A percentile compares a stretch with the other conserved stretches of the same genome.
These are phyloP conservation scores for Brachionichthys hirsutus DNA, from an alignment of 2,113 vertebrate species.

Conservation along the genomic window DNA sequence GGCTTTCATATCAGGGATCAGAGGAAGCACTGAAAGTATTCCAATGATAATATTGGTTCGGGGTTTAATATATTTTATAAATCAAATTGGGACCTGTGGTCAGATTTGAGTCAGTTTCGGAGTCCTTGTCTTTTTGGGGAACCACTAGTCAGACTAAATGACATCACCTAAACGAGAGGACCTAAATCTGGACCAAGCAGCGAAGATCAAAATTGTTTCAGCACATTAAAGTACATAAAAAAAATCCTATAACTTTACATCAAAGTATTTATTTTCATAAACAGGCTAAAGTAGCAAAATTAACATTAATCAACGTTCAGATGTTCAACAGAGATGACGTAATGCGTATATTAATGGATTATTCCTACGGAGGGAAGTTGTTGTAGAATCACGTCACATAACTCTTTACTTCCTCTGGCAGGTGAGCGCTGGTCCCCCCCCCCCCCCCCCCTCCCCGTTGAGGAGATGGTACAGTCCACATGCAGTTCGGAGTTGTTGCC, in stretches of 20 bases:
- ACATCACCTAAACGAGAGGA: too few species aligned
- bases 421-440: constrained; percentile 54
- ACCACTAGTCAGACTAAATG: too few species aligned
- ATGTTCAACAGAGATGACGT: constrained; percentile 67
- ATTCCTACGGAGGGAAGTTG: constrained; percentile 38
- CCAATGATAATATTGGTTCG: too few species aligned
- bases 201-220: background rate
- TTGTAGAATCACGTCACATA: constrained; percentile 10
- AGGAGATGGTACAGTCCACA: constrained; percentile 75
- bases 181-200: background rate
- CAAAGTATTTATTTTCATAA: background rate
- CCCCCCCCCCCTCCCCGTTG: constrained; percentile 30
- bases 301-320: too few species aligned
- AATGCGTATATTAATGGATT: constrained; percentile 62
- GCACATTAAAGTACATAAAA: too few species aligned
- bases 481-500: constrained; percentile 78
- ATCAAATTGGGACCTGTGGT: too few species aligned
- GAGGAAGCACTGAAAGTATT: too few species aligned
- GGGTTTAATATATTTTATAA: too few species aligned
- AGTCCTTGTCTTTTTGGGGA: too few species aligned
- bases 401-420: constrained; percentile 22
- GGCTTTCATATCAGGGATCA: too few species aligned
- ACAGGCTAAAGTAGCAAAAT: background rate
- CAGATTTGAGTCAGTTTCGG: too few species aligned
- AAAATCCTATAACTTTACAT: background rate